Base-by-base conservation (phyloP, 2,113 vertebrate genomes). In the Hemicordylus capensis region DNA sequence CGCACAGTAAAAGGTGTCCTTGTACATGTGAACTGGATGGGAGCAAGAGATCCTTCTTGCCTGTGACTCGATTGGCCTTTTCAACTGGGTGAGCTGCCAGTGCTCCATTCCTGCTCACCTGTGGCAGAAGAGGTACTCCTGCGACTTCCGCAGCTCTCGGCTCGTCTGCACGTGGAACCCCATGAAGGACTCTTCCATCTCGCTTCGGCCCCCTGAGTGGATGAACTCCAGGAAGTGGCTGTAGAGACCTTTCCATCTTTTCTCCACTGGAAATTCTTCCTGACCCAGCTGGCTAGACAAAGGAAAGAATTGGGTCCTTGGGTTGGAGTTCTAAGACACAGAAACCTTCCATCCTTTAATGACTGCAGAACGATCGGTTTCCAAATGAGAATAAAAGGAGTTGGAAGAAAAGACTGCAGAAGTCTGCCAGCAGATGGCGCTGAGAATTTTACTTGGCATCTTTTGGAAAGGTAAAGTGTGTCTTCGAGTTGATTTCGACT, bases 221-320 rank as follows among this genome's bases (percentile, higher is more conserved):
- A 97, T 48, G 37, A 97, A 97, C 46, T 95, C 95, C 89, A 42
- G 28, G 91, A 97, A 97, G 14, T 93, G 96, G 54, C 89, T 39
- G 0, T 93, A 97, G 84, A 97, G 92, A 0, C 96, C 96, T 26
- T 80, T 85, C 97, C 97, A 97, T 1, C 96, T 96, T 73, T 90
- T 94, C 88, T 96, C 95, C 69, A 95, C 93, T 0, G 96, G 96
- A 70, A 96, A 95, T 48, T 88, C 87, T 0, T 91, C 61, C 0
- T 93, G 76, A 10, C 96, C 96, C 79, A 97, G 85, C 92, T 97
- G 97, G 44, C 97, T 97, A 89, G 14, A 77, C 39, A 86, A 91
- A 0, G 78, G 4, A 26, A 89, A 0, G 3, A 0, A 15, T 0
- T 1, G 9, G 12, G 58, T 15, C 7, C 11, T 73, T 17, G 24